Conservation (phyloP, 2,888 invertebrate species). For the Rhodophaea formosa region DNA sequence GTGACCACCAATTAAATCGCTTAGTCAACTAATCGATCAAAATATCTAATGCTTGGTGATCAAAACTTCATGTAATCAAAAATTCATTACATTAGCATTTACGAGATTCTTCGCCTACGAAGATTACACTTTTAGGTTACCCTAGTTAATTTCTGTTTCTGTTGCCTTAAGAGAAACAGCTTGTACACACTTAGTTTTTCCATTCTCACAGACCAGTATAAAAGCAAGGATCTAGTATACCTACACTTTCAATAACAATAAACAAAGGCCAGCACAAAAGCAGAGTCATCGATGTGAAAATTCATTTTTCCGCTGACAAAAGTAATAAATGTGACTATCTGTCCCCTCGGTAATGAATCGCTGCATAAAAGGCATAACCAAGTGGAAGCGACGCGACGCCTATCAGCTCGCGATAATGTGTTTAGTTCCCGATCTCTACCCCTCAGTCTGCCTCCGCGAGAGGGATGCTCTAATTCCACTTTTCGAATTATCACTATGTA, state of each 20-base stretch:
- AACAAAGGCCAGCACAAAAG: constrained; percentile 12
- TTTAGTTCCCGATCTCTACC: constrained; percentile 17
- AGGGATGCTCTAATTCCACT: constrained; percentile 13
- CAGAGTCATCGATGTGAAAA: constrained; percentile 60
- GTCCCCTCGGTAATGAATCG: constrained; percentile 77
- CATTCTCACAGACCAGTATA: neutral
- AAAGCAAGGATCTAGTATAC: neutral
- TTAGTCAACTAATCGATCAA: too few relatives aligned
- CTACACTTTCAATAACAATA: neutral
- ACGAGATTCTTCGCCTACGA: too few relatives aligned
- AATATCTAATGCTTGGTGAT: too few relatives aligned
- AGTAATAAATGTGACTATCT: constrained; percentile 79
- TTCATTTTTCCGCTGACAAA: constrained; percentile 80
- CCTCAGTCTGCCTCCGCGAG: constrained; percentile 4
- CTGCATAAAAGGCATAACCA: constrained; percentile 78
- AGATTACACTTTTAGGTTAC: too few relatives aligned
- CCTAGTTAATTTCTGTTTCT: too few relatives aligned
- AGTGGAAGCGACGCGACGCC: constrained; percentile 62
- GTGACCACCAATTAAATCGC: too few relatives aligned
- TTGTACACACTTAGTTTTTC: neutral
- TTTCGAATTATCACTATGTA: constrained; percentile 1
- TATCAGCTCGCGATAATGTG: constrained; percentile 18
- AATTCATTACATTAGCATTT: too few relatives aligned
- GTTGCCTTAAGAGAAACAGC: too few relatives aligned
- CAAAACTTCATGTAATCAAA: too few relatives aligned